Percentiles rank a stretch among this genome's conserved stretches.
Conservation (phyloP, 64 coral and sea anemone species). For the Orbicella faveolata region DNA sequence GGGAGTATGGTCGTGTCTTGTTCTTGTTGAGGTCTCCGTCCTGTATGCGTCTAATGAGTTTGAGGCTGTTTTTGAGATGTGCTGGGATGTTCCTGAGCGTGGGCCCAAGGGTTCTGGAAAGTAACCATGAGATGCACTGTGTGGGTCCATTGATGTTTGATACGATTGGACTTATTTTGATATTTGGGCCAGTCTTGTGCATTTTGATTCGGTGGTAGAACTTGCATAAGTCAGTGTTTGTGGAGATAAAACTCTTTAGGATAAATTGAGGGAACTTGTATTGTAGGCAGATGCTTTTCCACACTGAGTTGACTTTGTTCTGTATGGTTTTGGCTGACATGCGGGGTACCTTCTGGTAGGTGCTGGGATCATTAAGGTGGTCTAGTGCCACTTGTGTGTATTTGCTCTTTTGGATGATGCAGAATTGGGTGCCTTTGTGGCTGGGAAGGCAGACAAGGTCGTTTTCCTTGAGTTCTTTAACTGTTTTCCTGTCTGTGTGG, state of each 20-base stretch:
- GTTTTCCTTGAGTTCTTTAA: slow-evolving; percentile 38
- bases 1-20: slow-evolving; percentile 30
- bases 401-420: slow-evolving; percentile 37
- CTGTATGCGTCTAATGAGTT: slow-evolving; percentile 53
- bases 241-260: slow-evolving; percentile 29
- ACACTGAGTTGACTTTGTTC: slow-evolving; percentile 44
- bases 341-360: slow-evolving; percentile 11
- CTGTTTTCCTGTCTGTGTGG: not conserved
- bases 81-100: slow-evolving; percentile 35
- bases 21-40: slow-evolving; percentile 16
- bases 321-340: slow-evolving; percentile 25
- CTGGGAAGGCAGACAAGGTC: slow-evolving; percentile 40
- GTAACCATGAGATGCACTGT: slow-evolving; percentile 37
- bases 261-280: slow-evolving; percentile 19
- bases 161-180: slow-evolving; percentile 56
- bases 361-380: slow-evolving; percentile 26
- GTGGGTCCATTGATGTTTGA: slow-evolving; percentile 57
- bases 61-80: slow-evolving; percentile 43
- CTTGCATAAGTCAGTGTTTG: slow-evolving; percentile 39
- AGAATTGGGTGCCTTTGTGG: slow-evolving; percentile 60
- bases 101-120: slow-evolving; percentile 42
- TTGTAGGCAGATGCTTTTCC: slow-evolving; percentile 24
- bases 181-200: slow-evolving; percentile 31
- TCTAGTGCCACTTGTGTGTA: slow-evolving; percentile 2
- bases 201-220: slow-evolving; percentile 67